phyloP scores from a whole-genome alignment of 2,797 vertebrate genomes.

The Etheostoma perlongum region DNA sequence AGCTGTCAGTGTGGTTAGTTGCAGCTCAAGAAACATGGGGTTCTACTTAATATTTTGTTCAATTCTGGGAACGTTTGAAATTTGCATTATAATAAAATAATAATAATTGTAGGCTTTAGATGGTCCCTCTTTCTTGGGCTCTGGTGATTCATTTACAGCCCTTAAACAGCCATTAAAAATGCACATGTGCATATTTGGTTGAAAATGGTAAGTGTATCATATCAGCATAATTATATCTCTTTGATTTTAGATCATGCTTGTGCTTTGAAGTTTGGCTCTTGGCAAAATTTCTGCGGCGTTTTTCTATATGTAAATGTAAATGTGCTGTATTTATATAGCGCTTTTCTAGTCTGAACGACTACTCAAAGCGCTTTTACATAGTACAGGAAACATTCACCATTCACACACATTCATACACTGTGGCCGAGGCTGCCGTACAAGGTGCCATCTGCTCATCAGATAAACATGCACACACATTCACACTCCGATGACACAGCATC shows the following conservation, averaged over 20 bases:
- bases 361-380: too few relatives aligned
- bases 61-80: conserved; percentile 42
- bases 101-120: conserved; percentile 32
- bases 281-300: conserved; percentile 35
- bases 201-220: conserved; percentile 38
- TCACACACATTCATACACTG: too few relatives aligned
- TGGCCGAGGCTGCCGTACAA: too few relatives aligned
- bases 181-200: conserved; percentile 52
- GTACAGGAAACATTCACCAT: too few relatives aligned
- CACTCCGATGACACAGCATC: too few relatives aligned
- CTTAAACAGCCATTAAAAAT: conserved; percentile 67
- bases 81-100: conserved; percentile 46
- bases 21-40: conserved; percentile 25
- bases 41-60: conserved; percentile 26
- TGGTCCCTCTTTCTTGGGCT: conserved; percentile 16
- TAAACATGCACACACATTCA: too few relatives aligned
- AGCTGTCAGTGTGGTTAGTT: conserved; percentile 47
- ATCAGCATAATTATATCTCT: conserved; percentile 66
- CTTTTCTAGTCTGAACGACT: too few relatives aligned
- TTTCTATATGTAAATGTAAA: too few relatives aligned
- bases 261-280: conserved; percentile 67
- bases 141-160: conserved; percentile 41
- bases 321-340: too few relatives aligned
- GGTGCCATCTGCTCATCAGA: too few relatives aligned
- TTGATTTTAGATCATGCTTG: conserved; percentile 60